These are phyloP conservation scores for Drosophila infuscata DNA, from an alignment of 2,888 invertebrate genomes.

Conservation along the genomic window DNA sequence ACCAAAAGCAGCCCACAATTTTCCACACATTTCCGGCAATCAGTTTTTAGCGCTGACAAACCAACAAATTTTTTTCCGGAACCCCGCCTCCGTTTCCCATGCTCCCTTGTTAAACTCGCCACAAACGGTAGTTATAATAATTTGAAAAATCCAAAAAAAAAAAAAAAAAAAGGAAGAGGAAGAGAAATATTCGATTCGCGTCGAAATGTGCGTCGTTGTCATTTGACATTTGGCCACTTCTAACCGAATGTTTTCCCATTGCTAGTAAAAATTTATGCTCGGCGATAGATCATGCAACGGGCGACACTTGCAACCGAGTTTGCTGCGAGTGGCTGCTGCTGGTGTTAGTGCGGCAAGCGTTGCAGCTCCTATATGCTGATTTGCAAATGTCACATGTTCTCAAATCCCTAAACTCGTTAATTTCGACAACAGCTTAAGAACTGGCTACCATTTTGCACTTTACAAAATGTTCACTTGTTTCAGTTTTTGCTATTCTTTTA, in stretches of 20 bases:
- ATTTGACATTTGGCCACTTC: constrained; percentile 45
- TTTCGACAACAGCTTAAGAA: background rate
- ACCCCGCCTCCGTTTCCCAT: background rate
- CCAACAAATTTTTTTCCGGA: constrained; percentile 9
- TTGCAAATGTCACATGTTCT: constrained; percentile 24
- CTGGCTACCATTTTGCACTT: background rate
- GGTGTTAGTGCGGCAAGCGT: constrained; percentile 29
- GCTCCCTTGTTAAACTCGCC: constrained; percentile 17
- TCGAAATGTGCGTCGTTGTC: constrained; percentile 48
- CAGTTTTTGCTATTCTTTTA: background rate
- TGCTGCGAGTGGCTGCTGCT: constrained; percentile 11
- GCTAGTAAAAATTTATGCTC: constrained; percentile 69
- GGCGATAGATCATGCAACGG: constrained; percentile 66
- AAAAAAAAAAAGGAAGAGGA: constrained; percentile 23
- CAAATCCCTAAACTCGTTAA: background rate
- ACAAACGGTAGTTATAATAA: constrained; percentile 63
- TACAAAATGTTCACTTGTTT: background rate
- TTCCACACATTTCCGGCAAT: constrained; percentile 73
- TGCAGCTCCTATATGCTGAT: constrained; percentile 4
- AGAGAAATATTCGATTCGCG: constrained; percentile 58
- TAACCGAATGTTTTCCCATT: constrained; percentile 27
- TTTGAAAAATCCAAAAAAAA: constrained; percentile 30
- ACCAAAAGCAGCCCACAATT: constrained; percentile 15
- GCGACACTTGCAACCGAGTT: constrained; percentile 54
- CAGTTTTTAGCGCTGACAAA: constrained; percentile 65